A percentile compares a stretch with the other conserved stretches of the same genome.
These are phyloP conservation scores for Hystrix brachyura DNA, from an alignment of 2,113 vertebrate genomes.

Conservation along the genomic window DNA sequence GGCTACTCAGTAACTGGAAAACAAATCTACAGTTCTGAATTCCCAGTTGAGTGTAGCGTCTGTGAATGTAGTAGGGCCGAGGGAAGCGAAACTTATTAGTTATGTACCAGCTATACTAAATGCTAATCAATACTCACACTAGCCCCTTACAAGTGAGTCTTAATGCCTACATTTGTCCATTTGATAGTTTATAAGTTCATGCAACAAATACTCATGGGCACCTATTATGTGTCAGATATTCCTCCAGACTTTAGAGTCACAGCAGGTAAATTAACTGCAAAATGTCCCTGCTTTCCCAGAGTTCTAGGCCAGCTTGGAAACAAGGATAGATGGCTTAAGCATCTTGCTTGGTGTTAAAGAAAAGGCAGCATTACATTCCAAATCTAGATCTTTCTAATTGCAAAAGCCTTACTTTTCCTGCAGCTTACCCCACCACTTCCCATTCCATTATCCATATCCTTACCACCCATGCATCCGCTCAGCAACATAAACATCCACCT, in stretches of 20 bases:
- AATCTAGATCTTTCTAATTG: slow-evolving; percentile 16
- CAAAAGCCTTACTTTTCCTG: background rate
- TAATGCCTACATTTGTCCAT: background rate
- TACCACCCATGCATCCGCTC: background rate
- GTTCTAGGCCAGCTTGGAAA: background rate
- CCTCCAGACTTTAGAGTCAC: background rate
- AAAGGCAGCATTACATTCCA: background rate
- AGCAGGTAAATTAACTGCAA: slow-evolving; percentile 16
- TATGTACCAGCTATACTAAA: background rate
- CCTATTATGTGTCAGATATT: background rate
- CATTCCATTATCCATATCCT: background rate
- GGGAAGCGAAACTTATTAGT: background rate
- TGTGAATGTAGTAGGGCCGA: slow-evolving; percentile 11
- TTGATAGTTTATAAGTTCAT: slow-evolving; percentile 43
- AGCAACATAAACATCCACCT: background rate
- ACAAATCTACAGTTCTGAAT: slow-evolving; percentile 9
- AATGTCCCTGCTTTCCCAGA: background rate
- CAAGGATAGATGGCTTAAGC: slow-evolving; percentile 5
- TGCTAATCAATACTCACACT: background rate
- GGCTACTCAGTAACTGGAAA: slow-evolving; percentile 36
- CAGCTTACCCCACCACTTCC: background rate
- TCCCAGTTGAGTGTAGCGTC: background rate
- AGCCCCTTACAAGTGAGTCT: background rate
- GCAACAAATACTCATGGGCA: slow-evolving; percentile 6
- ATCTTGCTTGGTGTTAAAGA: background rate